Evolutionary conservation across 2,113 vertebrate species (phyloP).

Genomic region (Eira barbara): DNA sequence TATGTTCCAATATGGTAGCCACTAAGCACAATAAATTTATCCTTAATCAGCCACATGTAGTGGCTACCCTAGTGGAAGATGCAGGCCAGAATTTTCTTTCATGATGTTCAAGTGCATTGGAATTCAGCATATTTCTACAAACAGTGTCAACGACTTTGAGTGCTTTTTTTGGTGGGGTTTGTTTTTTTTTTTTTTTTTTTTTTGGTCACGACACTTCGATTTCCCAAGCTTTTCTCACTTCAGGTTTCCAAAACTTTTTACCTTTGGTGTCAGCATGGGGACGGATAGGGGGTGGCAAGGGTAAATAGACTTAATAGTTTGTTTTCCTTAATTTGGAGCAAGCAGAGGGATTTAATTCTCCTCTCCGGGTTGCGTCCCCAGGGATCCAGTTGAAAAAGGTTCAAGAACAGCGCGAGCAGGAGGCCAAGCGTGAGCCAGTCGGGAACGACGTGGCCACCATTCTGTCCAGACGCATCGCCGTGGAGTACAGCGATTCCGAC

Average conservation of each 20-base stretch:
- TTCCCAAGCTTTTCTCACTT: not conserved
- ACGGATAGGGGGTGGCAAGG: too few relatives aligned
- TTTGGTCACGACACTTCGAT: not conserved
- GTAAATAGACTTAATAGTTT: not conserved
- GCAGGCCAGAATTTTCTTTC: not conserved
- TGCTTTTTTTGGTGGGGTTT: not conserved
- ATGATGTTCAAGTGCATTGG: not conserved
- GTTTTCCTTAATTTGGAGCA: not conserved
- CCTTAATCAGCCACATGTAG: not conserved
- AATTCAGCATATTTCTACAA: not conserved
- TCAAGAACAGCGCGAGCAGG: constrained; percentile 98
- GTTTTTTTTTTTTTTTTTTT: not conserved
- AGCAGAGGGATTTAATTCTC: not conserved
- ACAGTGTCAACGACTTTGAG: not conserved
- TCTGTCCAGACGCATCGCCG: constrained; percentile 94
- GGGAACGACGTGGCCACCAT: constrained; percentile 98
- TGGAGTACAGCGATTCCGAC: constrained; percentile 98
- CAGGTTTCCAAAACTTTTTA: not conserved
- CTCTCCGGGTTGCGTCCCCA: constrained; percentile 43
- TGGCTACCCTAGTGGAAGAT: rapidly evolving
- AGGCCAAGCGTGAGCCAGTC: constrained; percentile 94
- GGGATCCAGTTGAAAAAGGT: constrained; percentile 98
- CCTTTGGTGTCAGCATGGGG: not conserved
- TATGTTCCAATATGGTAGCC: rapidly evolving
- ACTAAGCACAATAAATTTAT: rapidly evolving